These are phyloP conservation scores for Galerucella calmariensis DNA, from an alignment of 2,888 invertebrate genomes.

Conservation along the genomic window DNA sequence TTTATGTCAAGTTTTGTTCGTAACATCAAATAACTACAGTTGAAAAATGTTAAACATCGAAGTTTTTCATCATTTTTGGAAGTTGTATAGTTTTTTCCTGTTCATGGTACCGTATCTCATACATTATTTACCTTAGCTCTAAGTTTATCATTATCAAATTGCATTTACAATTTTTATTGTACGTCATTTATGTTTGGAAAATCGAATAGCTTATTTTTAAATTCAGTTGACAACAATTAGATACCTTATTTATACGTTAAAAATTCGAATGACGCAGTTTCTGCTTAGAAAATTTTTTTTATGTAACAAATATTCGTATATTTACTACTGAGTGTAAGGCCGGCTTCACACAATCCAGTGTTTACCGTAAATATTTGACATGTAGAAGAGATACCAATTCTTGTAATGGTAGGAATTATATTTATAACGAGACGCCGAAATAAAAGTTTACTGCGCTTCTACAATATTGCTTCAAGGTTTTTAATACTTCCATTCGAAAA, in stretches of 20 bases:
- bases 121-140: neutral
- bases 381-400: no score
- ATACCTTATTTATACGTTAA: neutral
- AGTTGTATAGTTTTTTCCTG: slow-evolving; percentile 6
- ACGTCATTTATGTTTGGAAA: neutral
- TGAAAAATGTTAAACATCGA: slow-evolving; percentile 13
- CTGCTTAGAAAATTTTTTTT: neutral
- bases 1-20: slow-evolving; percentile 38
- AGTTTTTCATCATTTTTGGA: slow-evolving; percentile 21
- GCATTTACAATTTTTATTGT: neutral
- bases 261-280: neutral
- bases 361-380: no score
- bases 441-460: no score
- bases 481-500: no score
- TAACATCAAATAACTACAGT: slow-evolving; percentile 4
- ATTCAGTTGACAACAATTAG: neutral
- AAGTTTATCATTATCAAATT: neutral
- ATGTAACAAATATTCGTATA: neutral
- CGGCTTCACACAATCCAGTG: no score
- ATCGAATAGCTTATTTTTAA: neutral
- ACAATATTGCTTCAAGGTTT: no score
- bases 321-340: no score
- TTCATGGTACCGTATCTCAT: slow-evolving; percentile 20
- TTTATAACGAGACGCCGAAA: no score
- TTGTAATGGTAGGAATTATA: no score